A percentile compares a stretch with the other conserved stretches of the same genome.
phyloP scores from a whole-genome alignment of 2,797 vertebrate species.

The Anguilla pacifica region DNA sequence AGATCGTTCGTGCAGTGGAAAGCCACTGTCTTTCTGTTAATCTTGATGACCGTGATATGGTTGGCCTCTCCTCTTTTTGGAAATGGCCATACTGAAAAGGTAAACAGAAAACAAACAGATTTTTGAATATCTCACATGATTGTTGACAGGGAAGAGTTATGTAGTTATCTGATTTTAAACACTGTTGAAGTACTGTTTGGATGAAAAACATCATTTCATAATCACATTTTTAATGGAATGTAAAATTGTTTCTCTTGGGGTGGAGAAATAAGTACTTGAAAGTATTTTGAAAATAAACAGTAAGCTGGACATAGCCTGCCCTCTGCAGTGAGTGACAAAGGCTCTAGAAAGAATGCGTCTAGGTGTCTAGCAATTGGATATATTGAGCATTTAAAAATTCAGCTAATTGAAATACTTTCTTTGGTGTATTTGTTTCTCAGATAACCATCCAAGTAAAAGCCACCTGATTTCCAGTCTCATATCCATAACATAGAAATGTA shows the following conservation, averaged over 20 bases:
- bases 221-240: neutral
- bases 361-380: no score
- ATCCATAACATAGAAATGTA: neutral
- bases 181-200: neutral
- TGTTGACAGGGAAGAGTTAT: neutral
- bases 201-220: neutral
- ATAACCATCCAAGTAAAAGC: neutral
- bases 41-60: neutral
- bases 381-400: neutral
- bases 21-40: no score
- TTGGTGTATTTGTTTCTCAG: neutral
- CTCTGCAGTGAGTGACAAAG: neutral
- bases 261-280: neutral
- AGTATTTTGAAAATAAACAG: constrained; percentile 6
- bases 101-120: neutral
- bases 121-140: no score
- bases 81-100: neutral
- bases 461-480: no score
- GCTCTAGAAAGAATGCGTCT: neutral
- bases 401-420: neutral
- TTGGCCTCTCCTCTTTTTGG: neutral
- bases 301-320: neutral
- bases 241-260: neutral
- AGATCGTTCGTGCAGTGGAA: neutral
- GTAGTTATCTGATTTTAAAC: neutral